A percentile compares a stretch with the other conserved stretches of the same genome.
Conservation (phyloP, 1,140 invertebrate species). For the Halictus rubicundus region DNA sequence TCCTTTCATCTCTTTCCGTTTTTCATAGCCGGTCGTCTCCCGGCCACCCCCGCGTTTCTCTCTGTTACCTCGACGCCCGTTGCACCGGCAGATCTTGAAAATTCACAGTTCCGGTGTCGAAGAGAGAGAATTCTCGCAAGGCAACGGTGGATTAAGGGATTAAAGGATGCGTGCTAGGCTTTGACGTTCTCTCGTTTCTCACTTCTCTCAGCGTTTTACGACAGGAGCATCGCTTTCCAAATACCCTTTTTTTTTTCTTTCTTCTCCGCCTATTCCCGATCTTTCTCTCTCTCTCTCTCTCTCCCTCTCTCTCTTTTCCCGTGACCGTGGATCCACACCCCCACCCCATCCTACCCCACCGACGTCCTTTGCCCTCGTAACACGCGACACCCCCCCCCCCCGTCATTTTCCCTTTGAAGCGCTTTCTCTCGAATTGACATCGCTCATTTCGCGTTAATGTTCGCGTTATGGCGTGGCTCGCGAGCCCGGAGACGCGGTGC, state of each 20-base stretch:
- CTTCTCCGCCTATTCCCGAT: neutral
- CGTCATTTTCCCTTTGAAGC: slow-evolving; percentile 48
- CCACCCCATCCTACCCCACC: neutral
- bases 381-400: slow-evolving; percentile 45
- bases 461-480: neutral
- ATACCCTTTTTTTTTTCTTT: slow-evolving; percentile 36
- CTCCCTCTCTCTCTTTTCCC: too few species aligned
- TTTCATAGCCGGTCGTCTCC: neutral
- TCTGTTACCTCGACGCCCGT: slow-evolving; percentile 7
- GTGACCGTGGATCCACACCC: neutral
- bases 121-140: slow-evolving; percentile 47
- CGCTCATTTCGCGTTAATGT: slow-evolving; percentile 56
- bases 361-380: slow-evolving; percentile 14
- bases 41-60: neutral
- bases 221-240: slow-evolving; percentile 55
- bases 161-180: slow-evolving; percentile 59
- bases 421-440: slow-evolving; percentile 48
- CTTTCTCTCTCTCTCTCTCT: too few species aligned
- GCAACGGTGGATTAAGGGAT: slow-evolving; percentile 63
- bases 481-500: too few species aligned
- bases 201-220: slow-evolving; percentile 45
- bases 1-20: neutral
- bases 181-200: slow-evolving; percentile 53
- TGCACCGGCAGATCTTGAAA: slow-evolving; percentile 51
- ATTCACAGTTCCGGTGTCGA: slow-evolving; percentile 52